Percentiles rank a stretch among this genome's conserved stretches.
Conservation (phyloP, 2,888 invertebrate species). For the Lithosia quadra region DNA sequence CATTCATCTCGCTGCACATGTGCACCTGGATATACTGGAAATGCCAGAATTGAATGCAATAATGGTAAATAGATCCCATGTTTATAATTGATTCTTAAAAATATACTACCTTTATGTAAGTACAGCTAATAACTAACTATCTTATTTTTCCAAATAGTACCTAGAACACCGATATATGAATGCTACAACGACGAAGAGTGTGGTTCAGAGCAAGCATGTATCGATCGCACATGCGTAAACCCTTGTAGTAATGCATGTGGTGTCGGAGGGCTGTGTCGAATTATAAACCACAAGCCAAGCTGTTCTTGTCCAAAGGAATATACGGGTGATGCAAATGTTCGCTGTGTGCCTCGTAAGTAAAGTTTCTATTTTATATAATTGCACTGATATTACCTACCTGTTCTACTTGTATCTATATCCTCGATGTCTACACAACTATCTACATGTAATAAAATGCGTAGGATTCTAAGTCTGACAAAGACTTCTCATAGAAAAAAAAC, state of each 20-base stretch:
- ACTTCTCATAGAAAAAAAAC: too few species aligned
- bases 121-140: background rate
- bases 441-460: background rate
- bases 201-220: constrained; percentile 90
- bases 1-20: constrained; percentile 94
- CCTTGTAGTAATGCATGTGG: constrained; percentile 94
- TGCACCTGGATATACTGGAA: constrained; percentile 92
- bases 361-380: background rate
- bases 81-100: background rate
- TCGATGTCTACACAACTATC: too few species aligned
- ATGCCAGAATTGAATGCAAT: constrained; percentile 92
- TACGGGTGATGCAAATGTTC: constrained; percentile 90
- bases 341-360: constrained; percentile 94
- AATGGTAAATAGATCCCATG: constrained; percentile 72
- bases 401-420: background rate
- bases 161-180: constrained; percentile 85
- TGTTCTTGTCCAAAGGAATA: constrained; percentile 94
- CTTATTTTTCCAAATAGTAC: constrained; percentile 62
- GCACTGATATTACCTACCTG: background rate
- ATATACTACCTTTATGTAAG: background rate
- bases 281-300: constrained; percentile 90
- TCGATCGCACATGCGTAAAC: constrained; percentile 92
- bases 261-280: constrained; percentile 93
- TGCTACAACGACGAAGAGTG: constrained; percentile 94
- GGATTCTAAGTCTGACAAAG: too few species aligned